Evolutionary conservation across 2,797 vertebrate genomes (phyloP), one percentile per base, ranked within the genome.

Genomic region (Craterocephalus amniculus): DNA sequence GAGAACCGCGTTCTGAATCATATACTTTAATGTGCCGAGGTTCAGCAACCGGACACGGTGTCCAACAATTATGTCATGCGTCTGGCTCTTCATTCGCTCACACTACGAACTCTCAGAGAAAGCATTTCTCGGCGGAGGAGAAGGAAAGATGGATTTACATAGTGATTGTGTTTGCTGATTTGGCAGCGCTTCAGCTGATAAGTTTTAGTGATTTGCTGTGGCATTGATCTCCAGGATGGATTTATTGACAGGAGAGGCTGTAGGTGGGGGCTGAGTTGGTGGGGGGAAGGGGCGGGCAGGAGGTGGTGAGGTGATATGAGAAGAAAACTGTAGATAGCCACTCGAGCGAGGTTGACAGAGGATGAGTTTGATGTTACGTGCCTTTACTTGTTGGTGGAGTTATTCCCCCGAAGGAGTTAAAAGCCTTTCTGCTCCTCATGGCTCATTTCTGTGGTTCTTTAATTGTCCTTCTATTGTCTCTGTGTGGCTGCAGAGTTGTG

Each of bases 111-210:
- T 73, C 61, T 76, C 70, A 63, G 62, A 75, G 70, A 71, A 6
- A 61, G 76, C 64, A 35, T 20, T 73, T 82, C 85, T 92, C 87
- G 83, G 88, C 83, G 70, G 67, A 78, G 79, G 60, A 85, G 88
- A 86, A 84, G 84, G 85, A 87, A 91, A 91, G 93, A 94, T 94
- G 92, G 92, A 95, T 94, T 95, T 94, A 91, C 90, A 93, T 94
- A 94, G 93, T 94, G 93, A 95, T 94, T 94, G 92, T 94, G 92
- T 93, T 93, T 94, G 93, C 92, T 94, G 94, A 95, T 94, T 94
- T 90, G 91, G 88, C 89, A 90, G 89, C 76, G 90, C 89, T 93
- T 93, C 90, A 89, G 93, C 93, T 93, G 94, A 95, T 95, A 94
- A 94, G 88, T 95, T 94, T 94, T 94, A 95, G 93, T 91, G 93